These are phyloP conservation scores for Eubasilissa splendida DNA, from an alignment of 2,888 invertebrate genomes.

Conservation along the genomic window DNA sequence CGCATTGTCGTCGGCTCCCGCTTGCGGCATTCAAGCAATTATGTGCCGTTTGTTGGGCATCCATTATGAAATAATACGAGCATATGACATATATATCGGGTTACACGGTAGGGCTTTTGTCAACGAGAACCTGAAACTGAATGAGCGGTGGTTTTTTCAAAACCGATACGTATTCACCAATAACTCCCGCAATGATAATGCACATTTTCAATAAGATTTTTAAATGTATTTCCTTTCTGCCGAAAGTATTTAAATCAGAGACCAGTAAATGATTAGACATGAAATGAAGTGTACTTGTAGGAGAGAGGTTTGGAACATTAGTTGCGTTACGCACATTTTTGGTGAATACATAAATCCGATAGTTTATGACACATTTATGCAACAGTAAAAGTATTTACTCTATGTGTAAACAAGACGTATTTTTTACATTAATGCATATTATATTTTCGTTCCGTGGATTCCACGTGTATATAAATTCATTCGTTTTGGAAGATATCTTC, in stretches of 20 bases:
- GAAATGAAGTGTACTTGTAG: too few relatives aligned
- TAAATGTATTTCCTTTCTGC: conserved; percentile 2
- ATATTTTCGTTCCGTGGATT: too few relatives aligned
- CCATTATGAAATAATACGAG: conserved; percentile 53
- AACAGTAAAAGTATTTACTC: too few relatives aligned
- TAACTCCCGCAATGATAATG: conserved; percentile 21
- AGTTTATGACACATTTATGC: too few relatives aligned
- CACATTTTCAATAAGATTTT: background rate
- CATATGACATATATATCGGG: conserved; percentile 74
- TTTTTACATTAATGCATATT: too few relatives aligned
- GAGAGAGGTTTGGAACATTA: too few relatives aligned
- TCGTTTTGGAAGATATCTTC: too few relatives aligned
- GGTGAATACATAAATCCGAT: too few relatives aligned
- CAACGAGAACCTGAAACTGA: conserved; percentile 32
- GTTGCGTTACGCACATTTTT: too few relatives aligned
- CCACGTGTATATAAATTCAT: too few relatives aligned
- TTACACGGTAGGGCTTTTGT: conserved; percentile 64
- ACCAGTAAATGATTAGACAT: too few relatives aligned
- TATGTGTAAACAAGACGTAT: too few relatives aligned
- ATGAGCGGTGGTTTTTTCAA: conserved; percentile 40
- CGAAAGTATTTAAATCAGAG: background rate
- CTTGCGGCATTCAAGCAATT: conserved; percentile 43
- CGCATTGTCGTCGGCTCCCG: conserved; percentile 47
- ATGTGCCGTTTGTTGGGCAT: conserved; percentile 47
- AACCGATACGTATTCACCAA: conserved; percentile 27